Conservation (phyloP, 1,140 invertebrate species). For the Drosophila subobscura region DNA sequence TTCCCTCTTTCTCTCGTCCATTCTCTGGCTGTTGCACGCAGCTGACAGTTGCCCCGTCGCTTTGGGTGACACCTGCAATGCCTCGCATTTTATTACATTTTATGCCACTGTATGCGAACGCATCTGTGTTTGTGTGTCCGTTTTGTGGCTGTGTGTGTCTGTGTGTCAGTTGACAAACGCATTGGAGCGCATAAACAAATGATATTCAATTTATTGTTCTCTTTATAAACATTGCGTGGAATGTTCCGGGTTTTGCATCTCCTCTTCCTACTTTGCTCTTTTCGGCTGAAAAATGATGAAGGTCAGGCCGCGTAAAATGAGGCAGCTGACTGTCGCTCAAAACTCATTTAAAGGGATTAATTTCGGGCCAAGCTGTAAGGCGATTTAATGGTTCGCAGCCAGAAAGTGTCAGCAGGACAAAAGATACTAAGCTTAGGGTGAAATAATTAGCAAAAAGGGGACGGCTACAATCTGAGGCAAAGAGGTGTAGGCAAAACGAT, state of each 20-base stretch:
- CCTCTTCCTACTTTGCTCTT: conserved; percentile 20
- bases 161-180: conserved; percentile 72
- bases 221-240: conserved; percentile 35
- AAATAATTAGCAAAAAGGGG: conserved; percentile 51
- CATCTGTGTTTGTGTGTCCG: conserved; percentile 39
- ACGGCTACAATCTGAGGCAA: background rate
- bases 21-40: conserved; percentile 5
- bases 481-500: conserved; percentile 35
- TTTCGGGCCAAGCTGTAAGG: conserved; percentile 62
- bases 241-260: conserved; percentile 30
- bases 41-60: conserved; percentile 66
- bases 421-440: conserved; percentile 6
- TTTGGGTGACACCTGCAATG: conserved; percentile 73
- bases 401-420: conserved; percentile 33
- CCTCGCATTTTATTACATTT: conserved; percentile 78
- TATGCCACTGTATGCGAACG: conserved; percentile 38
- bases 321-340: conserved; percentile 53
- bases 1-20: background rate
- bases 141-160: conserved; percentile 46
- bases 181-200: conserved; percentile 77
- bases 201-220: conserved; percentile 78
- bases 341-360: conserved; percentile 73
- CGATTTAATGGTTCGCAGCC: conserved; percentile 52
- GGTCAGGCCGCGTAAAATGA: conserved; percentile 49
- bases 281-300: conserved; percentile 45